Base-by-base conservation (phyloP, 2,797 vertebrate genomes). In the Oreortyx pictus region DNA sequence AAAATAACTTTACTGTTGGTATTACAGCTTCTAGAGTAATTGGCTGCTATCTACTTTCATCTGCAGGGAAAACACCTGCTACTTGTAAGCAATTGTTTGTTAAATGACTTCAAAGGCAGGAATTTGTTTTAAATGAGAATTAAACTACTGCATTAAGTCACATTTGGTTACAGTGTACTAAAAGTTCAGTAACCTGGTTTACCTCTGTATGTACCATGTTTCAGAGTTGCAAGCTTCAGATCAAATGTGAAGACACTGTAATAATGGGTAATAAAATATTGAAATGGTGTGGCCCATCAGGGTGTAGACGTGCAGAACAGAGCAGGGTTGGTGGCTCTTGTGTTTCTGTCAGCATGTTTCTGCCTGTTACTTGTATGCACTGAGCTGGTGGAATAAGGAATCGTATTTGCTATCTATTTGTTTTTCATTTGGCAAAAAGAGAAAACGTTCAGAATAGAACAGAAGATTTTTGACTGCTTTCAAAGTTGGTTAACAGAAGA, bases 241-340 rank as follows among this genome's bases (percentile, higher is more conserved):
- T 96, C 94, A 93, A 86, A 96, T 76, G 47, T 89, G 92, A 95
- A 95, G 50, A 77, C 54, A 39, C 50, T 84, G 56, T 89, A 94
- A 89, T 88, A 92, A 52, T 84, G 92, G 72, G 65, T 93, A 96
- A 96, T 96, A 94, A 94, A 95, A 80, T 54, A 86, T 41, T 80
- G 75, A 85, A 89, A 79, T 88, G 91, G 50, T 41, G 73, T 87
- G 64, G 70, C 44, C 52, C 94, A 92, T 91, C 72, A 80, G 66
- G 71, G 49, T n/a, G 39, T 75, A 56, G 82, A 80, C 57, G 62
- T 67, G 75, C 77, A 80, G 59, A 92, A 49, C 77, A 77, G 14
- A 5, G 37, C 71, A 68, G 71, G 57, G 35, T 73, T 90, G 80
- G 88, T 66, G 60, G 43, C 78, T 88, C n/a, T 86, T 82, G 67